Conservation (phyloP, 2,797 vertebrate genomes). For the Picus viridis region DNA sequence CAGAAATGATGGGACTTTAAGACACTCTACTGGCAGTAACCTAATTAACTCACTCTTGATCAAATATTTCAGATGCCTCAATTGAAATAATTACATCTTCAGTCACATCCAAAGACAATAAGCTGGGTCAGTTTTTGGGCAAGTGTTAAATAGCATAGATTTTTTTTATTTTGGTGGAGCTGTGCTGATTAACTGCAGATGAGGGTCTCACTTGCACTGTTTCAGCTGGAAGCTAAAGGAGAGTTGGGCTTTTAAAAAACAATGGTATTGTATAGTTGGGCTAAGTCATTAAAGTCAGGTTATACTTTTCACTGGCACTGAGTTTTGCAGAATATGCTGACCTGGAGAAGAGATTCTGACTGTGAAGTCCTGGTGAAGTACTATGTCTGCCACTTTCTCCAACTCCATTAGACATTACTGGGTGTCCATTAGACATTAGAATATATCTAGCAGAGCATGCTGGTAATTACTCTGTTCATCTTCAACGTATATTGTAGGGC, state of each 20-base stretch:
- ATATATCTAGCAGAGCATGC: background rate
- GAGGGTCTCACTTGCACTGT: background rate
- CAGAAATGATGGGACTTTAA: slow-evolving; percentile 33
- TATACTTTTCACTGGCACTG: background rate
- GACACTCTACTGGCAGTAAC: background rate
- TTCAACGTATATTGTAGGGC: background rate
- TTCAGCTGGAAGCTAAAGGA: background rate
- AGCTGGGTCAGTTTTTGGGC: background rate
- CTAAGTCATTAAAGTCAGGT: background rate
- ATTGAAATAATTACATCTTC: slow-evolving; percentile 41
- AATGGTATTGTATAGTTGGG: background rate
- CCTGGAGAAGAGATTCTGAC: background rate
- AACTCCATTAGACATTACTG: background rate
- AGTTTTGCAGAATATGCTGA: background rate
- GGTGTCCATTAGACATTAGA: no score
- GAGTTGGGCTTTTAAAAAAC: background rate
- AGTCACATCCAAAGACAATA: slow-evolving; percentile 14
- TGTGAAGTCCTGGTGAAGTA: background rate
- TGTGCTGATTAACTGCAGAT: slow-evolving; percentile 7
- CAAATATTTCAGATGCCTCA: slow-evolving; percentile 27
- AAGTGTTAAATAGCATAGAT: slow-evolving; percentile 11
- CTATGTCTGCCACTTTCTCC: background rate
- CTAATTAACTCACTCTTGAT: slow-evolving; percentile 46
- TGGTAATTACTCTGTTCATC: background rate
- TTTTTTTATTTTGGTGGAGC: slow-evolving; percentile 51